phyloP scores from a whole-genome alignment of 1,140 invertebrate species.

The Chymomyza costata region DNA sequence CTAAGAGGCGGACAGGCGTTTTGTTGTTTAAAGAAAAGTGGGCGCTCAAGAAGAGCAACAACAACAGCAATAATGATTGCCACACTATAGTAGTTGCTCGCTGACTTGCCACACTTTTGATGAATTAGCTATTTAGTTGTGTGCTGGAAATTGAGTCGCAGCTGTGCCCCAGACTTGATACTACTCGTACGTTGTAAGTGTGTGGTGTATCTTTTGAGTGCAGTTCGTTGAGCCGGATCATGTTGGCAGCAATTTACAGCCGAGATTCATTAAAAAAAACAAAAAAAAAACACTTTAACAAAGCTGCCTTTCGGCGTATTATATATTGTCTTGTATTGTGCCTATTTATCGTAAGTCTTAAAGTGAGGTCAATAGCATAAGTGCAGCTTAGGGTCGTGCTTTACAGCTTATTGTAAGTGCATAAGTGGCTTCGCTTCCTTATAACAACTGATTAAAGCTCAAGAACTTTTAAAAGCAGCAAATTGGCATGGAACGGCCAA shows the following conservation, averaged over 20 bases:
- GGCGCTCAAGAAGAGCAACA: conserved; percentile 28
- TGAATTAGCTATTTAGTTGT: conserved; percentile 46
- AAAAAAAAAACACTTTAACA: conserved; percentile 38
- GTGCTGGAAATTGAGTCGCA: conserved; percentile 43
- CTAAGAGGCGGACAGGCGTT: conserved; percentile 39
- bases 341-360: conserved; percentile 21
- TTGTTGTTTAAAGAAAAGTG: conserved; percentile 48
- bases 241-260: conserved; percentile 24
- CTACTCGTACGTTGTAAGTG: conserved; percentile 7
- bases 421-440: no score
- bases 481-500: no score
- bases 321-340: conserved; percentile 26
- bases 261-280: conserved; percentile 41
- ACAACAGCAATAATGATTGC: conserved; percentile 31
- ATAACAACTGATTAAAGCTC: no score
- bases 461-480: no score
- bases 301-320: no score
- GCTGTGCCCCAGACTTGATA: conserved; percentile 25
- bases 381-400: no score
- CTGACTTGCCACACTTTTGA: conserved; percentile 65
- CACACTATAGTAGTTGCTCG: conserved; percentile 29
- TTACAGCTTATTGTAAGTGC: no score
- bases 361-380: conserved; percentile 44
- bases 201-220: conserved; percentile 7
- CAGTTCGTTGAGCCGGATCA: conserved; percentile 62